Base-by-base conservation (phyloP, 2,888 invertebrate species). In the Caenorhabditis sinica region DNA sequence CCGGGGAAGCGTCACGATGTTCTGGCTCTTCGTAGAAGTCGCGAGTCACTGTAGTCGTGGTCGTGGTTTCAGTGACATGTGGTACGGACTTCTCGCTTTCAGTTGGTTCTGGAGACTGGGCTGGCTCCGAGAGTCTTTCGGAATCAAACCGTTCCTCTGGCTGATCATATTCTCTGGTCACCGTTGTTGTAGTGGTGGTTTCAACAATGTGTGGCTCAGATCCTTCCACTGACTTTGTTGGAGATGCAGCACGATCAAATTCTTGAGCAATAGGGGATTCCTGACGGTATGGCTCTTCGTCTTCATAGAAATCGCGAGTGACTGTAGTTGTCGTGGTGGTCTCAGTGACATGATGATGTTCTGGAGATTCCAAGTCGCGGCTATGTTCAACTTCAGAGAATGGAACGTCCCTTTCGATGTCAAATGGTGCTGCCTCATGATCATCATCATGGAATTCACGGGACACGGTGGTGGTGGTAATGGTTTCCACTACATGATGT, bases 21-120 rank as follows among this genome's bases (percentile, higher is more conserved):
- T 25, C 45, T 60, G 60, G 51, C 0, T 63, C 63, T 58, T 65
- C 69, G n/a, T 68, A 49, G 61, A 53, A 79, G 17, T 79, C 77
- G 40, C 77, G 56, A 23, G 73, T 81, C 4, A 73, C 80, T 25
- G 80, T 72, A 15, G 80, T 71, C 17, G 73, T 66, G 25, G 66
- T 80, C n/a, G 61, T 72, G 20, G 68, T 80, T n/a, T 73, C 66
- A 17, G 30, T 28, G 33, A 71, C 63, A 28, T 61, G 71, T 8
- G 60, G 69, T 15, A 49, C 30, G 0, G 49, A 61, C 15, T 63
- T 73, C 61, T 63, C 73, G 17, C 58, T 43, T 20, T 58, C 61
- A 15, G 61, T 51, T 49, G 51, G 63, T 45, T 65, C 63, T 36
- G 75, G 75, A 4, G 75, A 75, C 20, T 56, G 49, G 51, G 68